Conservation (phyloP, 2,797 vertebrate species). For the Parotocinclus haroldoi region DNA sequence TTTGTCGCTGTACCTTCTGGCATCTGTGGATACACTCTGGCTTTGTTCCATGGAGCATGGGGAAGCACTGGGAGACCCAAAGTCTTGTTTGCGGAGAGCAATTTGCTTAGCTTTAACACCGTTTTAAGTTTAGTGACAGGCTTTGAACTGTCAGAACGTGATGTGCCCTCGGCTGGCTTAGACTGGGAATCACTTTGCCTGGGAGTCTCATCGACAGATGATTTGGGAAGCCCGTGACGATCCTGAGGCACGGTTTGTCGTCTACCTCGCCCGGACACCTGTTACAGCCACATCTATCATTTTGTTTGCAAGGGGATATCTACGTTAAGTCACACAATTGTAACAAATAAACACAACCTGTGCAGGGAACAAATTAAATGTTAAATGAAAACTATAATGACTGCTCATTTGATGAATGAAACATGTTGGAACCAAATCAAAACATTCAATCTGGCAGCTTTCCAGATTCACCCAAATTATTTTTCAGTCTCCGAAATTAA, state of each 20-base stretch:
- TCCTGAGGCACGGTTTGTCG: constrained; percentile 58
- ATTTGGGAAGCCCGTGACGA: constrained; percentile 55
- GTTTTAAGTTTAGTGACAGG: constrained; percentile 63
- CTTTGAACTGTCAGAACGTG: constrained; percentile 45
- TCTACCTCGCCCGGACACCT: constrained; percentile 59
- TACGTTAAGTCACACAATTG: background rate
- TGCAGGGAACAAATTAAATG: no score
- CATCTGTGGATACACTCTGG: constrained; percentile 80
- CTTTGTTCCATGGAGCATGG: constrained; percentile 80
- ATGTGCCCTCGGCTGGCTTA: background rate
- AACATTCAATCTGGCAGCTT: no score
- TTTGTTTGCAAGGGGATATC: constrained; percentile 6
- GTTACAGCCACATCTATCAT: constrained; percentile 54
- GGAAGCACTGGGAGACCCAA: constrained; percentile 51
- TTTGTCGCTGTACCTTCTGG: constrained; percentile 56
- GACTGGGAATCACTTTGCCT: constrained; percentile 30
- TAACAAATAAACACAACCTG: no score
- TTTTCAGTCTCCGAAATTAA: no score
- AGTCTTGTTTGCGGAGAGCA: constrained; percentile 58
- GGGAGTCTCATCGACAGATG: constrained; percentile 56
- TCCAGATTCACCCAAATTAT: no score
- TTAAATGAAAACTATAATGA: no score
- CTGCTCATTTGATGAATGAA: no score
- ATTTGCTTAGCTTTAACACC: constrained; percentile 62
- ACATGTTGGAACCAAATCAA: no score